Base-by-base conservation (phyloP, 92 coral and sea anemone species). In the Muricea muricata region DNA sequence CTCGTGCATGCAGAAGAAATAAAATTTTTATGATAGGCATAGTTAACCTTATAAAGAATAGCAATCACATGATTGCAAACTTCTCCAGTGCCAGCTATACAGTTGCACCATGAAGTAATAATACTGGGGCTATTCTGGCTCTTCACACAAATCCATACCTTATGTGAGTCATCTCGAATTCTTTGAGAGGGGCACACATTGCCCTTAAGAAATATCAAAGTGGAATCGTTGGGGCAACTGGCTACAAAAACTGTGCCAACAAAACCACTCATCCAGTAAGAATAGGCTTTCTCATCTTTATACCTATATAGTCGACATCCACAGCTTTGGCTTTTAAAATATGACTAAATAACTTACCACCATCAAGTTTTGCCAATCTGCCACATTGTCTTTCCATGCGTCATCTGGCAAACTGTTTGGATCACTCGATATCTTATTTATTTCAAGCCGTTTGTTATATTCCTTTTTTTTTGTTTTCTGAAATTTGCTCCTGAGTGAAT, bases 111-210 rank as follows among this genome's bases (percentile, higher is more conserved):
- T 3, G 70, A 63, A 12, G 70, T 63, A 7, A 63, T 7, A 63
- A 63, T 12, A 7, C 24, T 3, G 24, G 70, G 70, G 2, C 24
- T 15, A 63, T 3, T 32, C 4, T 6, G 11, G 11, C 32, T 15
- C 33, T 12, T 25, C 33, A 63, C 70, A 63, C 70, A 63, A 1
- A 63, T 15, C 70, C 70, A 63, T 63, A n/a, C 70, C 17, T 45
- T 45, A 17, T 45, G 50, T 45, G 50, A 17, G 50, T 45, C 92
- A 78, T 89, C 89, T 17, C 85, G 50, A 23, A 47, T 21, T 57
- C 77, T 78, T 18, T 89, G 87, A 4, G 90, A 89, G 28, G 87
- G 90, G 32, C 82, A 60, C 18, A 86, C 92, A 1, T 9, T 45
- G 20, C 85, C 58, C 41, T 80, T 65, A 10, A 65, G 61, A 66